These are phyloP conservation scores for Paratilapia polleni DNA, from an alignment of 2,113 vertebrate species.

Conservation along the genomic window DNA sequence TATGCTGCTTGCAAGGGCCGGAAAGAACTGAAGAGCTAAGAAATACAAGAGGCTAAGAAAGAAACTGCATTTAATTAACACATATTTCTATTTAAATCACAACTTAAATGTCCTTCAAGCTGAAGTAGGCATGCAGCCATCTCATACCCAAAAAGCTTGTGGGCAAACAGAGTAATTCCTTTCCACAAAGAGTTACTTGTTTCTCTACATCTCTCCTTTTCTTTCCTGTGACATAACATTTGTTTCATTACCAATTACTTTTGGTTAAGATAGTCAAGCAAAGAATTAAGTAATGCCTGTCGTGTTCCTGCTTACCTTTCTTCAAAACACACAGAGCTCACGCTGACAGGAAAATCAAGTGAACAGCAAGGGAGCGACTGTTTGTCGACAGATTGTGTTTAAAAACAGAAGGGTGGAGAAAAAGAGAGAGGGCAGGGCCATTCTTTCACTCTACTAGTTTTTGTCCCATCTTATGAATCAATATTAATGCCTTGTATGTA, in stretches of 20 bases:
- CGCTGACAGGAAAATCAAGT: neutral
- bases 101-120: neutral
- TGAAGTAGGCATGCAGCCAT: neutral
- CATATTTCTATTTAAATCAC: neutral
- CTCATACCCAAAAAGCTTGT: neutral
- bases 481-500: neutral
- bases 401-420: neutral
- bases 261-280: neutral
- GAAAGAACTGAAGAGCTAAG: neutral
- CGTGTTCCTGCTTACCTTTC: slow-evolving; percentile 34
- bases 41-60: neutral
- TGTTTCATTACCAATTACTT: neutral
- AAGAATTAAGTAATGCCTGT: neutral
- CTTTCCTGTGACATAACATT: neutral
- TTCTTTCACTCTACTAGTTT: neutral
- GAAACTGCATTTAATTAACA: neutral
- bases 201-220: neutral
- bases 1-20: neutral
- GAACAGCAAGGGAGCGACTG: neutral
- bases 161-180: neutral
- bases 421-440: slow-evolving; percentile 20
- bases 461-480: neutral
- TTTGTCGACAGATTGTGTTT: neutral
- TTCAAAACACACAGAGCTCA: slow-evolving; percentile 2
- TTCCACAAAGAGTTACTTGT: neutral